These are phyloP conservation scores for Sparidentex hasta DNA, from an alignment of 2,797 vertebrate species.

Conservation along the genomic window DNA sequence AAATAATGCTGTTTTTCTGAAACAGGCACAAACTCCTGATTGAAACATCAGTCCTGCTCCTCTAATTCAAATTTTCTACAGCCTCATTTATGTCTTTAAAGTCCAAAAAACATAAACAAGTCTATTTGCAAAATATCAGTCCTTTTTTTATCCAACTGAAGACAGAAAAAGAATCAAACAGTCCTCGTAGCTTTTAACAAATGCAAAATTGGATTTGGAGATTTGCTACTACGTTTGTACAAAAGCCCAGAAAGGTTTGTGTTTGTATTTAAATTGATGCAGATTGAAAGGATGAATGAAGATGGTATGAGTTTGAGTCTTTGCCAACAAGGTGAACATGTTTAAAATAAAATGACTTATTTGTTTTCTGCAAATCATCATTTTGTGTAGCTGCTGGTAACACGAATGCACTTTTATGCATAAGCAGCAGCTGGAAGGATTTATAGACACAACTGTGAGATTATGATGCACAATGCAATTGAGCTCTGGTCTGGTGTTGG, in stretches of 20 bases:
- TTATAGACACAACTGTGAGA: not conserved
- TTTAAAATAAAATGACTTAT: not conserved
- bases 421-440: not conserved
- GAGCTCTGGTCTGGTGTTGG: not conserved
- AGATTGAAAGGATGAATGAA: constrained; percentile 19
- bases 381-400: not conserved
- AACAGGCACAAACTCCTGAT: not conserved
- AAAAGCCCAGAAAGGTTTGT: constrained; percentile 1
- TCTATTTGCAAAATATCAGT: not conserved
- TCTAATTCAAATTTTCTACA: not conserved
- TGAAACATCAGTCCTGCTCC: not conserved
- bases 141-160: not conserved
- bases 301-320: not conserved
- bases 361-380: not conserved
- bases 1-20: not conserved
- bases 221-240: not conserved
- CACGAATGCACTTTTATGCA: not conserved
- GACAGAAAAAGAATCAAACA: not conserved
- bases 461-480: not conserved
- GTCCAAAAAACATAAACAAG: constrained; percentile 1
- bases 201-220: constrained; percentile 1
- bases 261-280: not conserved
- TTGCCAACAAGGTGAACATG: not conserved
- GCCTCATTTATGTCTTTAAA: not conserved
- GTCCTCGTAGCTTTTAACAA: not conserved